phyloP scores from a whole-genome alignment of 1,140 invertebrate species.

The Archegozetes longisetosus region DNA sequence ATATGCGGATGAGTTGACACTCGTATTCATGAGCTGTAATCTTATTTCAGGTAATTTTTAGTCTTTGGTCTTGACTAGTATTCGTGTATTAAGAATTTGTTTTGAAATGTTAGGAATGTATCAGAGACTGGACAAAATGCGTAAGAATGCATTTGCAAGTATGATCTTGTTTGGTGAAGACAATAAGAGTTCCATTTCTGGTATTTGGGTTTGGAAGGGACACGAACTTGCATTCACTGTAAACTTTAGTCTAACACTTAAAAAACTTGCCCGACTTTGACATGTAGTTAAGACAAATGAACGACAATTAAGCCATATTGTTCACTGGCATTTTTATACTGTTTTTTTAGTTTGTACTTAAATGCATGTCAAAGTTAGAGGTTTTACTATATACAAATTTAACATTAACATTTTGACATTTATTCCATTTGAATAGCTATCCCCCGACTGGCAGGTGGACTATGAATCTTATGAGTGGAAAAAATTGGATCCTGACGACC shows the following conservation, averaged over 20 bases:
- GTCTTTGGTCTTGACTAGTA: conserved; percentile 17
- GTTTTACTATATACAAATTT: not conserved
- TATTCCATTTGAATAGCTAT: too few relatives aligned
- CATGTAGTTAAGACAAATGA: conserved; percentile 13
- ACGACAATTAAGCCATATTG: not conserved
- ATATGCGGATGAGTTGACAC: conserved; percentile 75
- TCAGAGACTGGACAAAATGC: conserved; percentile 93
- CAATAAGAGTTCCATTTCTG: conserved; percentile 81
- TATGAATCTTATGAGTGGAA: conserved; percentile 94
- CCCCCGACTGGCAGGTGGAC: conserved; percentile 86
- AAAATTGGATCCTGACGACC: conserved; percentile 67
- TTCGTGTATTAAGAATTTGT: conserved; percentile 15
- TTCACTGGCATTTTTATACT: not conserved
- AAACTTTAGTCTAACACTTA: too few relatives aligned
- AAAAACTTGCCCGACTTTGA: not conserved
- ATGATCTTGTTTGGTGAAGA: conserved; percentile 83
- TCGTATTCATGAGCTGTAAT: conserved; percentile 92
- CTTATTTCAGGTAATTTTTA: conserved; percentile 55
- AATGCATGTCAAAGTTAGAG: not conserved
- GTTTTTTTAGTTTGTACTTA: not conserved
- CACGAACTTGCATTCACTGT: conserved; percentile 80
- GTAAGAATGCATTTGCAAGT: conserved; percentile 88
- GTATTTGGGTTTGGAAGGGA: conserved; percentile 92
- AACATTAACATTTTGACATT: not conserved
- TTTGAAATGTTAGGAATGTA: conserved; percentile 56